A percentile compares a stretch with the other conserved stretches of the same genome.
Evolutionary conservation across 92 coral and sea anemone genomes (phyloP).

Genomic region (Porites evermanni): DNA sequence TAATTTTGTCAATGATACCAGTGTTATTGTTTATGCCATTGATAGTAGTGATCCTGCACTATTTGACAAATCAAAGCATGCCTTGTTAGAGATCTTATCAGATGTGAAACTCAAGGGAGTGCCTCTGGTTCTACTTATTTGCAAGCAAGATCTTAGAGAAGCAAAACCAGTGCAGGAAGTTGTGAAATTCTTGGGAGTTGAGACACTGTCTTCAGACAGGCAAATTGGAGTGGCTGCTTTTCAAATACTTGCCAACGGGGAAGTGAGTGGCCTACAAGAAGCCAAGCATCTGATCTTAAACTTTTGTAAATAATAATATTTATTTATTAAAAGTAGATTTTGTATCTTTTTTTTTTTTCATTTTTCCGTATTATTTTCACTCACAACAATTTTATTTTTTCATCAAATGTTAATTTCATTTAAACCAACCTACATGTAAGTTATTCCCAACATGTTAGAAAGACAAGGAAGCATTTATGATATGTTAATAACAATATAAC

Average conservation of each 20-base stretch:
- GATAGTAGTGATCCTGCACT: conserved; percentile 75
- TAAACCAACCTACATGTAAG: no score
- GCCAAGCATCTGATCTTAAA: conserved; percentile 72
- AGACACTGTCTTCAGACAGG: conserved; percentile 46
- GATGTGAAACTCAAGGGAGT: conserved; percentile 76
- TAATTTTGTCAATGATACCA: conserved; percentile 78
- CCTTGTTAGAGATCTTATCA: conserved; percentile 61
- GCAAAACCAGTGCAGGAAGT: conserved; percentile 72
- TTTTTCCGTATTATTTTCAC: no score
- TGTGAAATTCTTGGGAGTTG: conserved; percentile 53
- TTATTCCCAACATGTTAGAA: no score
- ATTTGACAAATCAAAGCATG: conserved; percentile 79
- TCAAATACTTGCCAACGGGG: conserved; percentile 63
- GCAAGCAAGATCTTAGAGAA: conserved; percentile 78
- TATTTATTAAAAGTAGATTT: neutral
- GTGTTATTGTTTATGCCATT: conserved; percentile 77
- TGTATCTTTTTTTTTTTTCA: no score
- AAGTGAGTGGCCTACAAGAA: conserved; percentile 59
- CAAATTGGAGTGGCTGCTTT: conserved; percentile 64
- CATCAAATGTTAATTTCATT: no score
- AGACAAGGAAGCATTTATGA: no score
- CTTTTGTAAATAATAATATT: conserved; percentile 49
- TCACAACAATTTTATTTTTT: no score
- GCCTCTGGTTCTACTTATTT: conserved; percentile 78
- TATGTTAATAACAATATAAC: no score